Evolutionary conservation across 35 echinoderm and acorn worm species (phyloP).

Genomic region (Holothuria glaberrima): DNA sequence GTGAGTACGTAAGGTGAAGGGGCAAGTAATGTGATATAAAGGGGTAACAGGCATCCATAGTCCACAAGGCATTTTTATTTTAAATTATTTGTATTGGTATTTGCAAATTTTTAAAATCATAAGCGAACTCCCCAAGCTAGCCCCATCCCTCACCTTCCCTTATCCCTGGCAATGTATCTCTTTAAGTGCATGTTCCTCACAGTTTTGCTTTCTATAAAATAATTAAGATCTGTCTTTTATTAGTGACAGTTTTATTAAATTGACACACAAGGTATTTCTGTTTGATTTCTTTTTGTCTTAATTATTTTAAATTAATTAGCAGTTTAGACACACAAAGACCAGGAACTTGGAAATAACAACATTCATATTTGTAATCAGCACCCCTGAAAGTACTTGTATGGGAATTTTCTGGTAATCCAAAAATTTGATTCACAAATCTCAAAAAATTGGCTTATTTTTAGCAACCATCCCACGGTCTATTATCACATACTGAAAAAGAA

Average conservation of each 20-base stretch:
- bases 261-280: not conserved
- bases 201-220: conserved; percentile 9
- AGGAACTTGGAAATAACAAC: conserved; percentile 1
- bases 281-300: conserved; percentile 1
- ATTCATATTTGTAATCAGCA: conserved; percentile 17
- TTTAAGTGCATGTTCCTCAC: not conserved
- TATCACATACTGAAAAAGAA: no score
- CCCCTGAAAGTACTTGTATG: not conserved
- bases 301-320: not conserved
- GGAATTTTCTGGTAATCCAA: not conserved
- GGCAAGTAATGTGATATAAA: no score
- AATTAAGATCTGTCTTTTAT: not conserved
- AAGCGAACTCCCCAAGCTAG: not conserved
- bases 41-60: not conserved
- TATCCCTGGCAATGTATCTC: not conserved
- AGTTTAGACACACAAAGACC: not conserved
- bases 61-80: not conserved
- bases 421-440: conserved; percentile 3
- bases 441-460: not conserved
- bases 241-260: not conserved
- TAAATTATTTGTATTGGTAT: not conserved
- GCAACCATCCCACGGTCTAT: not conserved
- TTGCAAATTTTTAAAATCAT: not conserved
- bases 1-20: not conserved
- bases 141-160: not conserved